Evolutionary conservation across 2,797 vertebrate species (phyloP).

Genomic region (Pteronotus mesoamericanus): DNA sequence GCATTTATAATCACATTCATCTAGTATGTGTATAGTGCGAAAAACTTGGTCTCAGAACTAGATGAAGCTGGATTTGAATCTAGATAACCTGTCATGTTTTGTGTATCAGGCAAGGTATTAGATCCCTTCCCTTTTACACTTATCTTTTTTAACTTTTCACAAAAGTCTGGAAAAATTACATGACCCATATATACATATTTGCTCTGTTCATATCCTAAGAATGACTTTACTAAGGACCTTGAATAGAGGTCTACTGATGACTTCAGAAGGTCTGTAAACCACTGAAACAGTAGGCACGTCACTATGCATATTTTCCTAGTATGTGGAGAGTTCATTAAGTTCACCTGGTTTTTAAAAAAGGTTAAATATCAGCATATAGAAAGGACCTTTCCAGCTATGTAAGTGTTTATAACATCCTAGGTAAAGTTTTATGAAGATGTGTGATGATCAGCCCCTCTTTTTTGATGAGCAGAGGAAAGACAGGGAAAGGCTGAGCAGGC

Average conservation of each 20-base stretch:
- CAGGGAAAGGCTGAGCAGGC: not conserved
- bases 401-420: not conserved
- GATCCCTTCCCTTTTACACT: not conserved
- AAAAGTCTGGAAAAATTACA: not conserved
- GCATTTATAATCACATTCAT: not conserved
- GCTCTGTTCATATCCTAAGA: not conserved
- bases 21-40: not conserved
- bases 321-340: not conserved
- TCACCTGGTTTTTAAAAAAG: not conserved
- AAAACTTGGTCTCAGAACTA: not conserved
- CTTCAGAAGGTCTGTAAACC: not conserved
- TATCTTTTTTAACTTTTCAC: not conserved
- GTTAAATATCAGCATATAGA: not conserved
- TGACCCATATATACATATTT: not conserved
- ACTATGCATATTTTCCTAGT: not conserved
- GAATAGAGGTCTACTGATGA: not conserved
- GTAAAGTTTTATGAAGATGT: not conserved
- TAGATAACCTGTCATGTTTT: not conserved
- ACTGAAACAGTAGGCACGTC: not conserved
- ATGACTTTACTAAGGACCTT: not conserved
- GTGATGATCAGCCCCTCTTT: not conserved
- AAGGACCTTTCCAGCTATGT: not conserved
- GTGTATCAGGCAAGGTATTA: not conserved
- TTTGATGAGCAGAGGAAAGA: not conserved
- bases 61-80: not conserved